phyloP scores from a whole-genome alignment of 2,797 vertebrate genomes.

The Channallabes apus region DNA sequence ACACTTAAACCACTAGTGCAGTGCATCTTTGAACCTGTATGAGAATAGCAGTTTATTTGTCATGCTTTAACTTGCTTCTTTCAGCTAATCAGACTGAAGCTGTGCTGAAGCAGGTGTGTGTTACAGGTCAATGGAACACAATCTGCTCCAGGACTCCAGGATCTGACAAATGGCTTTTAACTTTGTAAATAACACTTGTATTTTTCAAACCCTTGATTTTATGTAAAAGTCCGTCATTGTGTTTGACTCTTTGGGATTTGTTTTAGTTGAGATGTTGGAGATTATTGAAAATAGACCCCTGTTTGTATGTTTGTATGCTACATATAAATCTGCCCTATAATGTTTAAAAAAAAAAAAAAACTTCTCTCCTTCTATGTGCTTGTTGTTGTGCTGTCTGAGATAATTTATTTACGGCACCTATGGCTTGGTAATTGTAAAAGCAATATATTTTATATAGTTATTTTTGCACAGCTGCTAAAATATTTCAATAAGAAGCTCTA shows the following conservation, averaged over 20 bases:
- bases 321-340: conserved; percentile 73
- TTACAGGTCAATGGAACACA: conserved; percentile 19
- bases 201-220: conserved; percentile 67
- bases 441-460: conserved; percentile 94
- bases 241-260: conserved; percentile 61
- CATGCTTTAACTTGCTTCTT: conserved; percentile 6
- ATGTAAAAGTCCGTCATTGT: conserved; percentile 72
- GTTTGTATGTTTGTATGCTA: conserved; percentile 79
- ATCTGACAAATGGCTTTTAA: conserved; percentile 25
- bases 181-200: conserved; percentile 60
- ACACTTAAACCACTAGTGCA: conserved; percentile 58
- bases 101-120: conserved; percentile 5
- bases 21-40: conserved; percentile 4
- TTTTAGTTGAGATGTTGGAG: conserved; percentile 66
- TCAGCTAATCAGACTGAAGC: conserved; percentile 16
- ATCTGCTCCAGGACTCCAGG: conserved; percentile 3
- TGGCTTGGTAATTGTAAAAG: conserved; percentile 87
- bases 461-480: conserved; percentile 98
- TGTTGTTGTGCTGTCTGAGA: conserved; percentile 82
- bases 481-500: conserved; percentile 63
- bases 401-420: conserved; percentile 93
- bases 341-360: conserved; percentile 65
- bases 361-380: conserved; percentile 74
- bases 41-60: conserved; percentile 41
- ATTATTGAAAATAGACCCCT: conserved; percentile 64